A percentile compares a stretch with the other conserved stretches of the same genome.
Conservation (phyloP, 2,113 vertebrate species). For the Mohoua ochrocephala region DNA sequence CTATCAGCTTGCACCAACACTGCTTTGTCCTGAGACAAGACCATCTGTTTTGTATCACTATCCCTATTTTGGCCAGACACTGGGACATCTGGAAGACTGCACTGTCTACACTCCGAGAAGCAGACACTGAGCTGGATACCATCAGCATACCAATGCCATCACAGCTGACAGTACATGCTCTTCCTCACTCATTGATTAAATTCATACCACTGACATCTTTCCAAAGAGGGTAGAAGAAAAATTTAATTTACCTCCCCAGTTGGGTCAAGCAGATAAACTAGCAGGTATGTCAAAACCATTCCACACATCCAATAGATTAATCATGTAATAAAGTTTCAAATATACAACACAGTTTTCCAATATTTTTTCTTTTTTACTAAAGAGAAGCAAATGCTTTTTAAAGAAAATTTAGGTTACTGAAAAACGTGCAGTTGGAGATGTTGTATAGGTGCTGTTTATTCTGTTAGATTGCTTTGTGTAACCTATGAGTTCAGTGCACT, state of each 20-base stretch:
- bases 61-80: constrained; percentile 26
- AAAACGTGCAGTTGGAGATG: neutral
- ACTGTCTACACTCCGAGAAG: neutral
- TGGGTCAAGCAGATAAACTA: neutral
- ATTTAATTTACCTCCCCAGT: neutral
- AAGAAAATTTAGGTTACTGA: neutral
- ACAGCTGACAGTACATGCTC: constrained; percentile 17
- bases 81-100: constrained; percentile 44
- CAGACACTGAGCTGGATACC: constrained; percentile 40
- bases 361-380: neutral
- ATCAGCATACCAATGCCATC: constrained; percentile 39
- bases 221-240: neutral
- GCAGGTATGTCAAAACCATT: neutral
- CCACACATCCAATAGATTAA: neutral
- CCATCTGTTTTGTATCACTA: constrained; percentile 35
- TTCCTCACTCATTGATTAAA: constrained; percentile 6
- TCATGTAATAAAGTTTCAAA: neutral
- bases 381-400: neutral
- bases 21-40: neutral
- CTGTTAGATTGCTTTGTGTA: neutral
- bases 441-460: neutral
- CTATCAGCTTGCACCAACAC: neutral
- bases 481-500: neutral
- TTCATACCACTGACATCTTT: neutral
- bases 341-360: neutral